Percentiles rank a stretch among this genome's conserved stretches.
Conservation (phyloP, 2,113 vertebrate species). For the Pelvicachromis taeniatus region DNA sequence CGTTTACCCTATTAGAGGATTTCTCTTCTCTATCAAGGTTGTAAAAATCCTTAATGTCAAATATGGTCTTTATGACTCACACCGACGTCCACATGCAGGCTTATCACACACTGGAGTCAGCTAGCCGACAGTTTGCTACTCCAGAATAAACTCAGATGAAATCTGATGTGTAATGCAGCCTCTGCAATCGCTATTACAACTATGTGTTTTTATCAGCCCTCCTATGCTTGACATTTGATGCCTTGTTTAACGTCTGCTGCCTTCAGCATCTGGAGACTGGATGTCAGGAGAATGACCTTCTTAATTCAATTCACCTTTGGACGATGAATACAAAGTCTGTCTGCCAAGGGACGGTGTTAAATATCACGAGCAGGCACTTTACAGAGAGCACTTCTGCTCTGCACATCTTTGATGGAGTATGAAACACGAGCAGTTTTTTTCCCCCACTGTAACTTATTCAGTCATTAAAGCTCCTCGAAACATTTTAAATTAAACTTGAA, state of each 20-base stretch:
- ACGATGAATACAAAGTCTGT: constrained; percentile 27
- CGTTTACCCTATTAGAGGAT: neutral
- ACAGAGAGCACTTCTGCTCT: neutral
- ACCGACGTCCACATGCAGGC: neutral
- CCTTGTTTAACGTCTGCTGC: neutral
- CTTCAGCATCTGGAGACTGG: constrained; percentile 3
- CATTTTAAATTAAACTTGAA: neutral
- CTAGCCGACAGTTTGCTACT: neutral
- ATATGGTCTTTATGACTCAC: neutral
- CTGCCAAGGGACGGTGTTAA: neutral
- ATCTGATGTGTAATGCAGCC: constrained; percentile 1
- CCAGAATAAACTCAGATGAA: constrained; percentile 42
- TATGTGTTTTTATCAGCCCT: neutral
- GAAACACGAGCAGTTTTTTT: neutral
- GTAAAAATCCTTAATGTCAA: neutral
- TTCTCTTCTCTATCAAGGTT: neutral
- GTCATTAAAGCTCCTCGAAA: neutral
- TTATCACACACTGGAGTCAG: neutral
- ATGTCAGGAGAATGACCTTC: constrained; percentile 36
- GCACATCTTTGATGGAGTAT: neutral
- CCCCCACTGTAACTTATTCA: neutral
- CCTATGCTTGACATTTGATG: constrained; percentile 35
- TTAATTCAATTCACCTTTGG: constrained; percentile 44
- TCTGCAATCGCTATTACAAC: neutral
- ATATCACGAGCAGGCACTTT: constrained; percentile 6